Base-by-base conservation (phyloP, 2,888 invertebrate species). In the Scrobipalpa costella region DNA sequence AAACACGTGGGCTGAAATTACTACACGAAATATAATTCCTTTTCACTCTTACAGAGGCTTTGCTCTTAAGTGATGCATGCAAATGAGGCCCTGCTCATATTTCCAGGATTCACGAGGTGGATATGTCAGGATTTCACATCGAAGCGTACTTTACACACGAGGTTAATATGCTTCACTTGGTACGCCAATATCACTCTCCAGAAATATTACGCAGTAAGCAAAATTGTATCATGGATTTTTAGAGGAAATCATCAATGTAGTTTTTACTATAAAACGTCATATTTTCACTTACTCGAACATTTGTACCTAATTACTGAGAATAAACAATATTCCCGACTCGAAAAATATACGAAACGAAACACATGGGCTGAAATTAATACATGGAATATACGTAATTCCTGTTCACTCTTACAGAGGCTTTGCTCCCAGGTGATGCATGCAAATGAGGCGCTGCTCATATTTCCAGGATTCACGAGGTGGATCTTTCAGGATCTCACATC, bases 51-150 rank as follows among this genome's bases (percentile, higher is more conserved):
- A 52, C 63, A n/a, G 36, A 40, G 58, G 38, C 38, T 15, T 47
- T 6, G 19, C 57, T 49, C 57, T 63, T 59, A 64, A 64, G 57
- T 62, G 63, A 62, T 58, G 63, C 61, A 66, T 67, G 67, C 69
- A 67, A 67, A 69, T 69, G 63, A 65, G 66, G 57, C 36, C 63
- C 49, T 69, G 67, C 64, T 68, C 67, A 67, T 66, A 67, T 67
- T 67, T 68, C 61, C 57, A 36, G n/a, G 21, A 47, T 50, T 47
- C 59, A 8, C 15, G 49, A 49, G 0, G 19, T 8, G 19, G 19
- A 19, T 17, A 2, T 17, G 15, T 49, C 15, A 49, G 15, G 8
- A 19, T 17, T 8, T 49, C 49, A 49, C 49, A 15, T 19, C 17
- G 49, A 19, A 49, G 17, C 15, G 15, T n/a, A n/a, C n/a, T n/a